Percentiles rank a stretch among this genome's conserved stretches.
Evolutionary conservation across 2,113 vertebrate genomes (phyloP).

Genomic region (Tursiops truncatus): DNA sequence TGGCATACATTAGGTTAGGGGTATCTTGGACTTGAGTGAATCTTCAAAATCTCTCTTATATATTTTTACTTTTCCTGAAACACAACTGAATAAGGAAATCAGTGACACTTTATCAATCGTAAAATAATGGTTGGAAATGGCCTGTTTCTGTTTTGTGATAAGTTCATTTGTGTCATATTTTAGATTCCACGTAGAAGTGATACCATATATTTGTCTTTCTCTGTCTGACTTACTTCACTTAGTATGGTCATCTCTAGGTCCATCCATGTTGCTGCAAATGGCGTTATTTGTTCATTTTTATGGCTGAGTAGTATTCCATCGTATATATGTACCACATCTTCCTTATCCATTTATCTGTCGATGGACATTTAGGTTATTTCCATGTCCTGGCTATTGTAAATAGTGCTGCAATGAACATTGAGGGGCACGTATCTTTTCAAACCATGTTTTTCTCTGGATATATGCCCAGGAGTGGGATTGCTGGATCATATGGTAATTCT

Average conservation of each 20-base stretch:
- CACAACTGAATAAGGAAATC: accelerated
- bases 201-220: neutral
- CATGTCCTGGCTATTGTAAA: neutral
- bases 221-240: neutral
- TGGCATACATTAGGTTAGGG: accelerated
- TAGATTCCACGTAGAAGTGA: neutral
- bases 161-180: neutral
- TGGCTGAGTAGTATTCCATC: neutral
- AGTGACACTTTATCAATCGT: neutral
- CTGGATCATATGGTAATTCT: neutral
- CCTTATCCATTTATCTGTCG: neutral
- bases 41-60: neutral
- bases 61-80: neutral
- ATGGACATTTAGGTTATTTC: neutral
- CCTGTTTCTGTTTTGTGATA: neutral
- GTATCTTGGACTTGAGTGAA: neutral
- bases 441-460: neutral
- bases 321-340: neutral
- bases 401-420: neutral
- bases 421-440: no score
- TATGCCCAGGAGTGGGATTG: neutral
- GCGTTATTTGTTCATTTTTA: neutral
- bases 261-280: neutral
- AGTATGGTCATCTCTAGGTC: neutral
- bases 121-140: neutral